Evolutionary conservation across 1,140 invertebrate genomes (phyloP), one percentile per base, ranked within the genome.

Genomic region (Drosophila tsacasi): DNA sequence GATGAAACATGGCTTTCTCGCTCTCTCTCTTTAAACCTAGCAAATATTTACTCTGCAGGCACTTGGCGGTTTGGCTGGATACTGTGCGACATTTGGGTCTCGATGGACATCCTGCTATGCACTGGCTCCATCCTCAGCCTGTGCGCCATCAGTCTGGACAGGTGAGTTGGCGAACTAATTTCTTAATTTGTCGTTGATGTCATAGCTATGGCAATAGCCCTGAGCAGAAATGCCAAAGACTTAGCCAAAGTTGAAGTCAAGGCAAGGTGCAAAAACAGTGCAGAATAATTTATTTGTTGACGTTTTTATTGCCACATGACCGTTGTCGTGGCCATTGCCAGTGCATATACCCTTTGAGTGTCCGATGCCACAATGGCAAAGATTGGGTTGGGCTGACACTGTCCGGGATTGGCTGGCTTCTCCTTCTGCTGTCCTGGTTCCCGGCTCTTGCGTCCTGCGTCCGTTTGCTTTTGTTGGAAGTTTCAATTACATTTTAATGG

Each of bases 91-190:
- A 95, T 98, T 60, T 99, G 98, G 98, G 96, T 99, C 47, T 98
- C 97, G 1, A 94, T 98, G 87, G 98, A 99, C 91, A 97, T 99
- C 46, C 94, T 99, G 6, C 96, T 98, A 2, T 99, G 98, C 92
- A 99, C 98, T 4, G 95, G 97, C 67, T 95, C 97, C 79, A 95
- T 98, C 86, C 94, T 98, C 55, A 95, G 95, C 87, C 93, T 98
- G 90, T 96, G 96, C 94, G 95, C 97, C 87, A 97, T 98, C 87
- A 97, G 96, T 72, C 95, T 98, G 35, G 97, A 98, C 93, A 94
- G 94, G 94, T 94, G 75, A 93, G 92, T 75, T 50, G 42, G 52
- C 13, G 65, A 50, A 60, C 69, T 73, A 73, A 73, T 73, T 73
- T 73, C 69, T 72, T 73, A 77, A 71, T 78, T 79, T 78, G 76